Base-by-base conservation (phyloP, 2,888 invertebrate genomes). In the Elysia crispata region DNA sequence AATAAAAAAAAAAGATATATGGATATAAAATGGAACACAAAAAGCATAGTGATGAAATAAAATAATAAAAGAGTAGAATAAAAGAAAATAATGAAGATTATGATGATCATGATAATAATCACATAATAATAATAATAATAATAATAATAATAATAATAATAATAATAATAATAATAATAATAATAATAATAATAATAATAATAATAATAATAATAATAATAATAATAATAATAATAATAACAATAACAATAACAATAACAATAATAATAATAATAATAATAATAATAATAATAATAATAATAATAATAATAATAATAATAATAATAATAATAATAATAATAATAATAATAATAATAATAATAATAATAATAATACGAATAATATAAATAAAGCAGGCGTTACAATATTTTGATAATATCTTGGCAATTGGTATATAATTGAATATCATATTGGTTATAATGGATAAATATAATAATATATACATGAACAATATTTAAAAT, bases 291-390 rank as follows among this genome's bases (percentile, higher is more conserved):
- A 54, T 54, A 13, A 54, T 54, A 13, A 54, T 54, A 13, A 54
- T 54, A 13, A 54, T 54, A 13, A 54, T 54, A 13, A 54, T 54
- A 20, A 54, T 54, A 20, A 54, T 64, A 64, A 15, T 64, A 64
- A 15, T 64, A 64, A 15, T 64, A 64, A 15, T 64, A 64, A 15
- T 64, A 64, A 15, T 64, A 64, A 15, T 64, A 64, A 15, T 64
- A 64, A 15, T 64, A 64, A 15, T 64, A 64, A 15, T 64, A 64
- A 15, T 64, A 64, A 15, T 64, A 64, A n/a, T n/a, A n/a, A n/a
- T n/a, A n/a, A n/a, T n/a, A n/a, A n/a, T n/a, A n/a, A n/a, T n/a
- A n/a, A n/a, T n/a, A n/a, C n/a, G n/a, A n/a, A n/a, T n/a, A n/a
- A n/a, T n/a, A n/a, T n/a, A n/a, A n/a, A n/a, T n/a, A n/a, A n/a